Evolutionary conservation across 2,113 vertebrate genomes (phyloP).

Genomic region (Atractosteus spatula): DNA sequence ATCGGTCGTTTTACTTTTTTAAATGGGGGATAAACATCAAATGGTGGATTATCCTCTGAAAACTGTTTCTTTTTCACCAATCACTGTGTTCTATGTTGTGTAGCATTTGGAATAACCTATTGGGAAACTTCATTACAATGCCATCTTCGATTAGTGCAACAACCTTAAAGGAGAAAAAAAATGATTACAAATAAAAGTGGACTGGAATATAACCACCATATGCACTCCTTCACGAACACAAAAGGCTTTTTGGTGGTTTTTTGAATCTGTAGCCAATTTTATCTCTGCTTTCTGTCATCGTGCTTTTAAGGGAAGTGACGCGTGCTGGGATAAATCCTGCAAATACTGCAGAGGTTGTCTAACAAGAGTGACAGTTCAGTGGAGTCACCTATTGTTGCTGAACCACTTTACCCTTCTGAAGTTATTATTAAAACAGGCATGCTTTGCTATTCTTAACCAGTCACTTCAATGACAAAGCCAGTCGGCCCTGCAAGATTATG

Average conservation of each 20-base stretch:
- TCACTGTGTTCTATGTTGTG: no score
- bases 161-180: no score
- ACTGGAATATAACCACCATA: no score
- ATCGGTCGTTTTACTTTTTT: no score
- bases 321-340: constrained; percentile 1
- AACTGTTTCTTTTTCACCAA: no score
- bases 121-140: no score
- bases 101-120: no score
- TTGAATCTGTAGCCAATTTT: constrained; percentile 5
- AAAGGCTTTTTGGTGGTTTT: background rate
- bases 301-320: background rate
- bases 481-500: background rate
- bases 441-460: constrained; percentile 11
- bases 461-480: constrained; percentile 1
- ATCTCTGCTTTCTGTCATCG: constrained; percentile 13
- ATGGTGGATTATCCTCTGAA: no score
- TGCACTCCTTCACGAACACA: background rate
- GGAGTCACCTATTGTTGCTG: constrained; percentile 9
- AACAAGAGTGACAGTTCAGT: constrained; percentile 16
- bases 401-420: constrained; percentile 12
- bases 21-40: no score
- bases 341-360: constrained; percentile 12
- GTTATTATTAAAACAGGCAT: constrained; percentile 8
- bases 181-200: no score
- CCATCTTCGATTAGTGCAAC: no score